Base-by-base conservation (phyloP, 2,888 invertebrate species). In the Chydorus sphaericus region DNA sequence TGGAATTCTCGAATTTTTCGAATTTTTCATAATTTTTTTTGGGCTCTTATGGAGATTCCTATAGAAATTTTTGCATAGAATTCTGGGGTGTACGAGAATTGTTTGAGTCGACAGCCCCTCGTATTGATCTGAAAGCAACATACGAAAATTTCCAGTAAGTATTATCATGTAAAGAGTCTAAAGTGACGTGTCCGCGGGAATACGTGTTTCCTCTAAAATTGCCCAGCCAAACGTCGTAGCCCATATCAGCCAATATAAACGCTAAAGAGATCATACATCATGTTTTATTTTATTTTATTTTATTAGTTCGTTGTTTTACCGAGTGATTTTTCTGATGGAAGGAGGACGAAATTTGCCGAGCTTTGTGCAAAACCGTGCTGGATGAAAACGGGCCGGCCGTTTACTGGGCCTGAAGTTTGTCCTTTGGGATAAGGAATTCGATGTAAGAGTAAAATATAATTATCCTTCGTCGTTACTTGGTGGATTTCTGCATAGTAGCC, bases 171-270 rank as follows among this genome's bases (percentile, higher is more conserved):
- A 57, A 66, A 72, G 56, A 28, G 6, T 38, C 29, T 14, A 73
- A 62, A 0, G 67, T 66, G 1, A 66, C 61, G 63, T 85, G 84
- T 5, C 66, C 70, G 14, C 75, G 73, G 1, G 79, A 78, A 65
- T 81, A 83, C 28, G 71, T 73, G 64, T 81, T 86, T 7, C 89
- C 90, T 5, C 90, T 28, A 18, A 30, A n/a, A 30, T 51, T 51
- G 0, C 84, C 82, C 71, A 90, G 70, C 89, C 89, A 91, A 0
- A 84, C 82, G 60, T 84, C 84, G 62, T 77, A 84, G n/a, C 82
- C 82, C 62, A 73, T 71, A 62, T 84, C 81, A 3, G 80, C 78
- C 4, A 84, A 68, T n/a, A 76, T 65, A 63, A 67, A 73, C 1
- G 65, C 72, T 69, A 54, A 10, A 59, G 3, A 14, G 11, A 20